These are phyloP conservation scores for Centropus unirufus DNA, from an alignment of 2,113 vertebrate genomes.

Conservation along the genomic window DNA sequence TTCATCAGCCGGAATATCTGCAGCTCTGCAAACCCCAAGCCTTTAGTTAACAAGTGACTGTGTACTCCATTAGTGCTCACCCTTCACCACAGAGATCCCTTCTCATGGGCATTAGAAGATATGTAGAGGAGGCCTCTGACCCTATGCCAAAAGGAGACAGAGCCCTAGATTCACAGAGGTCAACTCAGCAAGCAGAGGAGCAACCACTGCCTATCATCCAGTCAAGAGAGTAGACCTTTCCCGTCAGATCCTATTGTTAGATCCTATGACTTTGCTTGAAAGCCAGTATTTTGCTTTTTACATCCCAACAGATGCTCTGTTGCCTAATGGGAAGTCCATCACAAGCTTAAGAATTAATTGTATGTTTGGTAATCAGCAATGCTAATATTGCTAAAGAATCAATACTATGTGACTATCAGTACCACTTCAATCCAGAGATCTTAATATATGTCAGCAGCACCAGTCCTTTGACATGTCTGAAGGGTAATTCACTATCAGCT, in stretches of 20 bases:
- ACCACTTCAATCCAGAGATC: not conserved
- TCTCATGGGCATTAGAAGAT: not conserved
- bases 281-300: not conserved
- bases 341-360: not conserved
- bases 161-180: not conserved
- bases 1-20: not conserved
- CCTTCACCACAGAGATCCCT: not conserved
- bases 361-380: not conserved
- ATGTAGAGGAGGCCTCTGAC: not conserved
- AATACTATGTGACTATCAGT: not conserved
- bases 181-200: not conserved
- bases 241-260: not conserved
- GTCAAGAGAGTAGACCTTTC: not conserved
- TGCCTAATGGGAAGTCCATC: not conserved
- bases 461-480: not conserved
- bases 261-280: not conserved
- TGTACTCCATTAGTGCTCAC: not conserved
- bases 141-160: not conserved
- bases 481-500: not conserved
- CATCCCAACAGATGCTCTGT: not conserved
- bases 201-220: fast-evolving
- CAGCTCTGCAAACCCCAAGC: not conserved
- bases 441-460: not conserved
- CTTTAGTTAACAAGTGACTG: slow-evolving; percentile 33
- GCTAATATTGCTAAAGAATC: not conserved